A percentile compares a stretch with the other conserved stretches of the same genome.
Conservation (phyloP, 1,140 invertebrate genomes). For the Drosophila yakuba region DNA sequence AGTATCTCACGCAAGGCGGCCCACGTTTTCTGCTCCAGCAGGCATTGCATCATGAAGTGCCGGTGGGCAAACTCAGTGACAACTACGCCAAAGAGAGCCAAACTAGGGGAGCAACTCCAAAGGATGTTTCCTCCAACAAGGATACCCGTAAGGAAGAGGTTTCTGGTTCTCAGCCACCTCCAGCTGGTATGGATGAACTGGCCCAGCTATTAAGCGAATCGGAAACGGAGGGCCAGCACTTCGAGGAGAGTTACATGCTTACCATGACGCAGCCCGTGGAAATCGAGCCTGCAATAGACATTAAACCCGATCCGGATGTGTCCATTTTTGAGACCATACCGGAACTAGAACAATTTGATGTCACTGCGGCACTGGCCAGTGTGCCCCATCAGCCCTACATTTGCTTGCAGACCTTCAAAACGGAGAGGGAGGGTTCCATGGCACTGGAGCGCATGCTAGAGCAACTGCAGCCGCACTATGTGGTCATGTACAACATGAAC, state of each 20-base stretch:
- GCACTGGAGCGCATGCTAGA: constrained; percentile 89
- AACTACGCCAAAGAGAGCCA: constrained; percentile 81
- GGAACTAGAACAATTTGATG: constrained; percentile 88
- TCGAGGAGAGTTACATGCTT: constrained; percentile 88
- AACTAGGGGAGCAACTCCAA: neutral
- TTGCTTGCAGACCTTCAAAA: constrained; percentile 91
- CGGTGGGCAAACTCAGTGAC: constrained; percentile 86
- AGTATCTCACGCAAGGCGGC: constrained; percentile 89
- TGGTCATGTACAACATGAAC: constrained; percentile 96
- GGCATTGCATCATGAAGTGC: constrained; percentile 86
- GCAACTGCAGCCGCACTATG: constrained; percentile 90
- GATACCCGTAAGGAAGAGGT: constrained; percentile 6
- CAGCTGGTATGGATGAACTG: constrained; percentile 55
- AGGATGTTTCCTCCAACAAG: neutral
- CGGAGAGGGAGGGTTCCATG: constrained; percentile 88
- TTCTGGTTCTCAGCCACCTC: neutral
- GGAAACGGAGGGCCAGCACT: constrained; percentile 73
- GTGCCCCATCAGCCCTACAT: constrained; percentile 87
- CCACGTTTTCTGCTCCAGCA: constrained; percentile 87
- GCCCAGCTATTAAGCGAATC: constrained; percentile 60
- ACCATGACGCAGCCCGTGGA: constrained; percentile 87
- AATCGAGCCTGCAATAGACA: constrained; percentile 30
- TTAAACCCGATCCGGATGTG: constrained; percentile 74
- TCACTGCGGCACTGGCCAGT: constrained; percentile 86
- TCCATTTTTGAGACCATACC: constrained; percentile 89